Conservation (phyloP, 2,888 invertebrate species). For the Liodrosophila aerea region DNA sequence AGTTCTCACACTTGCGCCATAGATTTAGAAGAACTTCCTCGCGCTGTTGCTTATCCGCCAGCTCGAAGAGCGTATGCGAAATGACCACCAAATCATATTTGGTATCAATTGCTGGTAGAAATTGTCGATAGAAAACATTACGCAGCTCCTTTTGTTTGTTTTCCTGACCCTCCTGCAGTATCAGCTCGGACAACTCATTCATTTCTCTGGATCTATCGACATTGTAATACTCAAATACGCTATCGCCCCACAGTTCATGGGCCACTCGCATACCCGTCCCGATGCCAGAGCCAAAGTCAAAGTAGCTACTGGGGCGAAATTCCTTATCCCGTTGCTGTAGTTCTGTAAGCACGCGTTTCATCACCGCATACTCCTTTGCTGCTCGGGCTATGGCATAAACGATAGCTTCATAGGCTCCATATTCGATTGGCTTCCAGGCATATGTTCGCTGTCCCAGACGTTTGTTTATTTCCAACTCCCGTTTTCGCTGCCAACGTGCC, state of each 20-base stretch:
- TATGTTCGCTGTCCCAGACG: conserved; percentile 86
- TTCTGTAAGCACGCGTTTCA: conserved; percentile 89
- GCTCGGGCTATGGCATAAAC: conserved; percentile 89
- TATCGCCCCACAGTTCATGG: conserved; percentile 87
- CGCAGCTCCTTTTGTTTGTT: conserved; percentile 85
- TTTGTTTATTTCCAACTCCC: conserved; percentile 84
- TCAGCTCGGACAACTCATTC: conserved; percentile 90
- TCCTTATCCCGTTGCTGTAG: conserved; percentile 85
- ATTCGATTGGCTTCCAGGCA: conserved; percentile 89
- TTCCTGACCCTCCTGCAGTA: conserved; percentile 87
- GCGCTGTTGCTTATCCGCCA: conserved; percentile 87
- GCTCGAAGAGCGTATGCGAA: conserved; percentile 91
- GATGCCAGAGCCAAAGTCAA: conserved; percentile 96
- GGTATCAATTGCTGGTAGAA: conserved; percentile 87
- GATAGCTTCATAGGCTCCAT: conserved; percentile 86
- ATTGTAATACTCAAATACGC: conserved; percentile 91
- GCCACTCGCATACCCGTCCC: conserved; percentile 94
- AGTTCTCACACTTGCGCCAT: conserved; percentile 93
- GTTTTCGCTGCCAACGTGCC: conserved; percentile 82
- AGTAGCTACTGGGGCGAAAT: conserved; percentile 89
- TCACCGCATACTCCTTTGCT: conserved; percentile 89
- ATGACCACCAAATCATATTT: conserved; percentile 91
- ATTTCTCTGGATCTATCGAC: conserved; percentile 92
- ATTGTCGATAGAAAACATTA: conserved; percentile 90
- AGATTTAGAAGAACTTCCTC: conserved; percentile 88